Conservation (phyloP, 2,797 vertebrate species). For the Aselliscus stoliczkanus region DNA sequence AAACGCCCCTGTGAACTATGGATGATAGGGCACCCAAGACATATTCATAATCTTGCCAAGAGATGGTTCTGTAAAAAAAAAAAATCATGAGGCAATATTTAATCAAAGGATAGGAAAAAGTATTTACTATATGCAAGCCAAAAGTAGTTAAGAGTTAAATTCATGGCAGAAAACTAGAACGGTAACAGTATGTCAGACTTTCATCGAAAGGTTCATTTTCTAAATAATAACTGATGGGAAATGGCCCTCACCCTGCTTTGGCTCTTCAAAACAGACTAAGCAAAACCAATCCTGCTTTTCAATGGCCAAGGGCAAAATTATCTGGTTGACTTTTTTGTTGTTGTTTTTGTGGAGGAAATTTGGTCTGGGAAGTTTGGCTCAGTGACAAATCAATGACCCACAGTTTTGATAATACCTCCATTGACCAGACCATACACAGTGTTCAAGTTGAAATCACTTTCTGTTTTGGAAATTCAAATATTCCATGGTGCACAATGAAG, state of each 20-base stretch:
- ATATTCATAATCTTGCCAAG: not conserved
- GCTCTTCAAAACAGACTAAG: not conserved
- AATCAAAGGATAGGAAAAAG: not conserved
- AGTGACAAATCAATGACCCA: slow-evolving; percentile 5
- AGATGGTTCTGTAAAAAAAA: no score
- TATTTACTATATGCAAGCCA: not conserved
- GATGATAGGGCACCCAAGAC: not conserved
- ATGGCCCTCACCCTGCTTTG: not conserved
- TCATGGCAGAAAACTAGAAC: not conserved
- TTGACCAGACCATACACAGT: not conserved
- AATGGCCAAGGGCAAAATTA: not conserved
- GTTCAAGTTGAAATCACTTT: slow-evolving; percentile 28
- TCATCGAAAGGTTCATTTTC: not conserved
- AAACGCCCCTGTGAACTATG: not conserved
- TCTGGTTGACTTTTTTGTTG: not conserved
- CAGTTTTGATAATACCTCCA: slow-evolving; percentile 26
- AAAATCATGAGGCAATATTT: not conserved
- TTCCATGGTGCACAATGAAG: not conserved
- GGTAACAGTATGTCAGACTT: not conserved
- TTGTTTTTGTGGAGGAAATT: not conserved
- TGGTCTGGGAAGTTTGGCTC: not conserved
- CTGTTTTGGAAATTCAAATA: slow-evolving; percentile 1
- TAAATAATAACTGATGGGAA: not conserved
- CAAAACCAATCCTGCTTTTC: not conserved
- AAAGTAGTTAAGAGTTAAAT: not conserved